A percentile compares a stretch with the other conserved stretches of the same genome.
These are phyloP conservation scores for Rhizomys pruinosus DNA, from an alignment of 2,113 vertebrate species.

Conservation along the genomic window DNA sequence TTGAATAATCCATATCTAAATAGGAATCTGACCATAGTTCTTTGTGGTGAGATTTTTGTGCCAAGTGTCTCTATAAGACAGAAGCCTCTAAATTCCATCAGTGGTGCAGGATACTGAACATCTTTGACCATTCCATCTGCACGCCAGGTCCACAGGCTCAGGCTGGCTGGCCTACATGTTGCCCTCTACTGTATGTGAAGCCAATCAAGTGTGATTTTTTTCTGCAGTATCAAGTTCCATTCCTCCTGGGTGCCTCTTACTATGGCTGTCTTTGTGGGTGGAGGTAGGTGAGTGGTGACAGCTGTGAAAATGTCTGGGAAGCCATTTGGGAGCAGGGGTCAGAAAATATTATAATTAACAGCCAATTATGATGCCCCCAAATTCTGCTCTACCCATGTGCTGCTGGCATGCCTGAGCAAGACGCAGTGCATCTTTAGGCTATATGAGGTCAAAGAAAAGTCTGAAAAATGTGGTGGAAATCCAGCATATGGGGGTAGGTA, in stretches of 20 bases:
- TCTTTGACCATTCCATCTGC: background rate
- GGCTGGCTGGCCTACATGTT: background rate
- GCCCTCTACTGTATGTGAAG: background rate
- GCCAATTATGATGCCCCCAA: rapidly evolving
- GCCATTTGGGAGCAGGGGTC: background rate
- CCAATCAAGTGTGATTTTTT: background rate
- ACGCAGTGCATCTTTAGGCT: background rate
- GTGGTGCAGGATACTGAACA: background rate
- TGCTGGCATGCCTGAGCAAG: background rate
- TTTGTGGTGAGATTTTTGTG: background rate
- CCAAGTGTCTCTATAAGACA: background rate
- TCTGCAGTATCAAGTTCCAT: background rate
- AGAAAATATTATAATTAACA: background rate
- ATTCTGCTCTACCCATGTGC: background rate
- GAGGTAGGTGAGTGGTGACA: rapidly evolving
- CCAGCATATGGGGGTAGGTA: background rate
- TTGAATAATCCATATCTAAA: slow-evolving; percentile 3
- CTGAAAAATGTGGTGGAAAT: background rate
- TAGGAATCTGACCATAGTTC: background rate
- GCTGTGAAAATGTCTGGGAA: background rate
- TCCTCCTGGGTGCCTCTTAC: background rate
- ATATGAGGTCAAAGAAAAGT: background rate
- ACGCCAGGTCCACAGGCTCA: background rate
- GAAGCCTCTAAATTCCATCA: background rate
- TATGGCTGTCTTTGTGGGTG: background rate